Conservation (phyloP, 2,113 vertebrate genomes). For the Pandion haliaetus region DNA sequence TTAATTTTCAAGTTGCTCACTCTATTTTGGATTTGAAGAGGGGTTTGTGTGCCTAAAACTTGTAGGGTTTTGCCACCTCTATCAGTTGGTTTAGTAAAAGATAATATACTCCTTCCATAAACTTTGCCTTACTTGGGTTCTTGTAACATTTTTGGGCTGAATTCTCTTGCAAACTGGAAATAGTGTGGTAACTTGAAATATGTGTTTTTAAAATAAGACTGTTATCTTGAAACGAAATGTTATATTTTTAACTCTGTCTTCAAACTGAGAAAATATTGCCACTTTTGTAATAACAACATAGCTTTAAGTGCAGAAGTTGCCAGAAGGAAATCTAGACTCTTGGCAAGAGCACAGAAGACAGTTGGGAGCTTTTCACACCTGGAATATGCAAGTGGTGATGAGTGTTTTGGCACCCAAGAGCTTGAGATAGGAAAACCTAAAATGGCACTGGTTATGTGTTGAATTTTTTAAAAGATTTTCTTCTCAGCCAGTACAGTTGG, state of each 20-base stretch:
- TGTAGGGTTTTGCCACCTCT: neutral
- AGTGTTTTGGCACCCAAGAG: neutral
- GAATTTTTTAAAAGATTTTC: neutral
- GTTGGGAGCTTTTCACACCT: constrained; percentile 51
- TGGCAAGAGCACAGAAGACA: constrained; percentile 4
- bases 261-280: neutral
- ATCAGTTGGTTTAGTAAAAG: neutral
- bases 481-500: neutral
- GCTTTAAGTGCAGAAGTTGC: constrained; percentile 8
- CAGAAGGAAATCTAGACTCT: constrained; percentile 5
- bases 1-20: neutral
- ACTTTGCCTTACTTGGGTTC: neutral
- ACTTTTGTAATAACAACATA: constrained; percentile 18
- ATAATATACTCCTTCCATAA: neutral
- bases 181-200: neutral
- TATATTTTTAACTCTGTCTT: constrained; percentile 5
- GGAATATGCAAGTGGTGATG: constrained; percentile 10
- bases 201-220: neutral
- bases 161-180: neutral
- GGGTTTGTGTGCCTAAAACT: neutral
- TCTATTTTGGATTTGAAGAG: neutral
- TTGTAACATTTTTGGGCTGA: neutral
- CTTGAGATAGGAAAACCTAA: neutral
- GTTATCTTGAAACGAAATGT: neutral
- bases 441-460: neutral